Percentiles rank a stretch among this genome's conserved stretches.
These are phyloP conservation scores for Antheraea pernyi DNA, from an alignment of 1,140 invertebrate genomes.

Conservation along the genomic window DNA sequence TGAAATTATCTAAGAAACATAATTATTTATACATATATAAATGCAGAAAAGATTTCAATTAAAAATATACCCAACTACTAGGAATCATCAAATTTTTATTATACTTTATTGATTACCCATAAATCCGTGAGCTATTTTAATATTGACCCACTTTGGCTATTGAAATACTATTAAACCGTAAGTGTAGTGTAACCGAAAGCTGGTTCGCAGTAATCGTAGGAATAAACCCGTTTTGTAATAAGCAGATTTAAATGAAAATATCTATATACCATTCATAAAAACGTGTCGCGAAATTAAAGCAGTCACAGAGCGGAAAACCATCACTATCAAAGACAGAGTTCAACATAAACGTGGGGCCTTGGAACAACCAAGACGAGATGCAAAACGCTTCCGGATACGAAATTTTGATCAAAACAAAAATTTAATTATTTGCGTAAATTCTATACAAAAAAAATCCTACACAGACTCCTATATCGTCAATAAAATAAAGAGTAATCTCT, in stretches of 20 bases:
- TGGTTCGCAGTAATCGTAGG: no score
- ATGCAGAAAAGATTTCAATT: no score
- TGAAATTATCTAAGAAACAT: background rate
- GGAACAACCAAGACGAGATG: conserved; percentile 9
- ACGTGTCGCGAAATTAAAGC: background rate
- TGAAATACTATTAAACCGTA: no score
- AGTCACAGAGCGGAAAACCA: conserved; percentile 8
- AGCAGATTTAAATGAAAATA: background rate
- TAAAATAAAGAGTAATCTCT: background rate
- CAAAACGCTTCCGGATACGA: conserved; percentile 11
- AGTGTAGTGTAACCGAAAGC: no score
- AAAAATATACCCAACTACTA: no score
- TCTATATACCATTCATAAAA: background rate
- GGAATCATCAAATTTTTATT: no score
- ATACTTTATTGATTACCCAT: no score
- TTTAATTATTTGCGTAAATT: background rate
- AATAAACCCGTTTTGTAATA: background rate
- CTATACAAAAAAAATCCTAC: background rate
- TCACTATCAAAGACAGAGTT: conserved; percentile 3
- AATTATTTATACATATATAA: no score
- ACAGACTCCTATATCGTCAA: background rate
- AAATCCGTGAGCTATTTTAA: no score
- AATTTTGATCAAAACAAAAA: conserved; percentile 1
- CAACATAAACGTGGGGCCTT: conserved; percentile 20
- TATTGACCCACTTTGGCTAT: no score